Percentiles rank a stretch among this genome's conserved stretches.
phyloP scores from a whole-genome alignment of 2,113 vertebrate species.

The Kryptolebias marmoratus region DNA sequence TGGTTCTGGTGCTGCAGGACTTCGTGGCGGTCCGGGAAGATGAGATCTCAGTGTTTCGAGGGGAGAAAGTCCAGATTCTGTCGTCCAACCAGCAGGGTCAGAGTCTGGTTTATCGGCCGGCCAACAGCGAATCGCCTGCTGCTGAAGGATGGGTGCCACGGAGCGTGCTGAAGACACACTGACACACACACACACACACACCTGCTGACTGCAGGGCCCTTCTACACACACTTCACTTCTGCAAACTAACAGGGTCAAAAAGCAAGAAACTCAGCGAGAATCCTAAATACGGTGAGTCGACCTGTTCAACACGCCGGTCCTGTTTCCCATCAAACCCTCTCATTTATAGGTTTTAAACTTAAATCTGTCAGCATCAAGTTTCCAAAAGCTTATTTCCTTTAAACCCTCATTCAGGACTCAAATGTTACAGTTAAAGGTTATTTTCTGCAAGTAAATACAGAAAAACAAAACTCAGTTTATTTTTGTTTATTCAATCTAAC shows the following conservation, averaged over 20 bases:
- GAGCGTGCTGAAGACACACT: slow-evolving; percentile 83
- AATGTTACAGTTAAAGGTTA: too few relatives aligned
- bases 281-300: neutral
- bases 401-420: too few relatives aligned
- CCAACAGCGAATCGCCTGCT: slow-evolving; percentile 90
- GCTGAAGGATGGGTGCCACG: slow-evolving; percentile 98
- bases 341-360: neutral
- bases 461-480: neutral
- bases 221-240: neutral
- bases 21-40: slow-evolving; percentile 97
- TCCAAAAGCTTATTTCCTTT: too few relatives aligned
- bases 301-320: neutral
- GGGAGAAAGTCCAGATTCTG: slow-evolving; percentile 96
- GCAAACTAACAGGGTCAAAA: slow-evolving; percentile 14
- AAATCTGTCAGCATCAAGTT: too few relatives aligned
- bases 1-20: slow-evolving; percentile 92
- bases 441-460: neutral
- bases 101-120: slow-evolving; percentile 95
- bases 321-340: neutral
- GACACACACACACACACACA: slow-evolving; percentile 35
- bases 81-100: slow-evolving; percentile 98
- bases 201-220: slow-evolving; percentile 23
- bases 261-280: slow-evolving; percentile 10
- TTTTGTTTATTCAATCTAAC: neutral
- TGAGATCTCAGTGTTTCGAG: slow-evolving; percentile 95